Conservation (phyloP, 2,888 invertebrate species). For the Eupithecia pulchellata region DNA sequence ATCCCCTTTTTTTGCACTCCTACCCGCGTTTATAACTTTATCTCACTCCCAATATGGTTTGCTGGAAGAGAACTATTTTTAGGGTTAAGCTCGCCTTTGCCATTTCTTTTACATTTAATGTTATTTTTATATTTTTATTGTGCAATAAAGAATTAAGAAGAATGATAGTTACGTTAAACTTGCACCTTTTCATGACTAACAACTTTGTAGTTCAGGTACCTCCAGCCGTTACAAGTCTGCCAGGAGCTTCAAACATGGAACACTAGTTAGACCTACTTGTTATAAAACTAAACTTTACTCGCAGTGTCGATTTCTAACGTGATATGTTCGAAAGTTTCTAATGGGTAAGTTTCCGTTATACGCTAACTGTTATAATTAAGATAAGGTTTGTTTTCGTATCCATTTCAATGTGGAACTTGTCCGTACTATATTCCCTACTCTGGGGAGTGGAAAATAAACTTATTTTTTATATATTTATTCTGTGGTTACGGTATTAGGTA, state of each 20-base stretch:
- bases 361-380: slow-evolving; percentile 16
- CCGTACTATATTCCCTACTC: too few species aligned
- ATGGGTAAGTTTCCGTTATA: slow-evolving; percentile 37
- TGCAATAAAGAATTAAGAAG: too few species aligned
- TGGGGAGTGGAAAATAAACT: too few species aligned
- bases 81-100: too few species aligned
- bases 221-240: slow-evolving; percentile 17
- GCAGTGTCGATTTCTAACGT: slow-evolving; percentile 43
- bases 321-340: slow-evolving; percentile 41
- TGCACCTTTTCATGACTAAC: background rate
- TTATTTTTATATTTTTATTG: too few species aligned
- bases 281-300: slow-evolving; percentile 45
- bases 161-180: background rate
- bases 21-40: too few species aligned
- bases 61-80: too few species aligned
- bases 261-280: slow-evolving; percentile 39
- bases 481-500: too few species aligned
- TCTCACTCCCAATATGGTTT: too few species aligned
- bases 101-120: too few species aligned
- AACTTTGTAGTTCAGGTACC: background rate
- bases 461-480: too few species aligned
- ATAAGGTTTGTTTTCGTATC: slow-evolving; percentile 19
- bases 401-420: slow-evolving; percentile 5
- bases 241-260: slow-evolving; percentile 35
- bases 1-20: too few species aligned